Base-by-base conservation (phyloP, 2,888 invertebrate species). In the Lasius fuliginosus region DNA sequence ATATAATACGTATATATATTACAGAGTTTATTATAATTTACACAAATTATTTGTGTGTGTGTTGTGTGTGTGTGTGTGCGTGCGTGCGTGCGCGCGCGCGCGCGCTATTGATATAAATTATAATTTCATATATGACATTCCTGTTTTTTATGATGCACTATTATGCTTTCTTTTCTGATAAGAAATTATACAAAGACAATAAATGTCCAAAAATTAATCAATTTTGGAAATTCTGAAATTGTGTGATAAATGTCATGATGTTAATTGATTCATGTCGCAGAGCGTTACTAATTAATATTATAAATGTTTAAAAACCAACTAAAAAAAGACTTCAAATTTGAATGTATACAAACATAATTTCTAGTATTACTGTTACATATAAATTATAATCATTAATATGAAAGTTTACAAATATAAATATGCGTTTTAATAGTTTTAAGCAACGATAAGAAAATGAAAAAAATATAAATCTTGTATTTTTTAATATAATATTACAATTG, bases 161-260 rank as follows among this genome's bases (percentile, higher is more conserved):
- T 27, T 33, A 15, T 67, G 23, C 4, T 11, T 11, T 40, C 40
- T 65, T 27, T 42, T 18, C 33, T 27, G 15, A 5, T 27, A 27
- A 46, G 15, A 46, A 42, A 67, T 33, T 18, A 18, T 18, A 62
- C 15, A 53, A 53, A n/a, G 2, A 42, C 2, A 15, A 27, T 67
- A 23, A 67, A 67, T 67, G 27, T 15, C 1, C 5, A 56, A 56
- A n/a, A 56, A 56, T 49, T 49, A 27, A 27, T n/a, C 15, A 67
- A 68, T 56, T 69, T 77, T 42, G 42, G 40, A 69, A 42, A 56
- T 69, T 77, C 56, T 69, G 40, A 69, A 67, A 8, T 40, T 18
- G 12, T 30, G 11, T 42, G 15, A 23, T 62, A 33, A 36, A 12
- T 30, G 11, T 73, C 23, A 23, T 74, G 11, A 40, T 40, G 12